A percentile compares a stretch with the other conserved stretches of the same genome.
Conservation (phyloP, 2,797 vertebrate genomes). For the Sandelia bainsii region DNA sequence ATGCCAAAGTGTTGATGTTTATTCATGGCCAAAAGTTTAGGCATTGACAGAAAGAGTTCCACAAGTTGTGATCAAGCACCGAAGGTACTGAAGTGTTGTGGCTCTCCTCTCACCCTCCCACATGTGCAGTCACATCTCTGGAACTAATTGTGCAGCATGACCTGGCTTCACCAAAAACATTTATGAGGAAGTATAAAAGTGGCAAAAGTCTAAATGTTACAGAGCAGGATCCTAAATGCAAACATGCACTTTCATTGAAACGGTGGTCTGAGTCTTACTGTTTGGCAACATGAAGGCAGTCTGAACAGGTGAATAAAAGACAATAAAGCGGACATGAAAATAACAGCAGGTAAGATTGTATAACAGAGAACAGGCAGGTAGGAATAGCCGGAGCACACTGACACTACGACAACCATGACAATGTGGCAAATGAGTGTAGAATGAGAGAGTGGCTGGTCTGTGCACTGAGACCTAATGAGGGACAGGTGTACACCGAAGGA, state of each 20-base stretch:
- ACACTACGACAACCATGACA: neutral
- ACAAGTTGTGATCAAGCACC: no score
- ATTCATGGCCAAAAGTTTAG: neutral
- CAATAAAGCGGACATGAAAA: neutral
- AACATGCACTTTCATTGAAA: neutral
- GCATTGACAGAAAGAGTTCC: no score
- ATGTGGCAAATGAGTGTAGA: neutral
- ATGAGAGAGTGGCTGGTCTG: neutral
- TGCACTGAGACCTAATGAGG: no score
- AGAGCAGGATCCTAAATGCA: neutral
- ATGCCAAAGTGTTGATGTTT: slow-evolving; percentile 27
- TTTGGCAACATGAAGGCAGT: neutral
- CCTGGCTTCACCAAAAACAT: neutral
- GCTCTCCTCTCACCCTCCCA: no score
- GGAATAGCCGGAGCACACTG: neutral
- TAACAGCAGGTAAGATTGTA: neutral
- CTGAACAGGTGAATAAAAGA: neutral
- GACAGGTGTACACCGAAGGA: no score
- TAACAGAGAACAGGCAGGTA: neutral
- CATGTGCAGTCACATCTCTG: no score
- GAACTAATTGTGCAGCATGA: neutral
- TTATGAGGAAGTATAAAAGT: neutral
- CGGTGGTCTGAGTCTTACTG: no score
- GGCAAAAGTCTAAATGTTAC: neutral
- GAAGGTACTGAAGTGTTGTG: no score